Evolutionary conservation across 2,888 invertebrate species (phyloP), one percentile per base, ranked within the genome.

Genomic region (Mesorhabditis belari): DNA sequence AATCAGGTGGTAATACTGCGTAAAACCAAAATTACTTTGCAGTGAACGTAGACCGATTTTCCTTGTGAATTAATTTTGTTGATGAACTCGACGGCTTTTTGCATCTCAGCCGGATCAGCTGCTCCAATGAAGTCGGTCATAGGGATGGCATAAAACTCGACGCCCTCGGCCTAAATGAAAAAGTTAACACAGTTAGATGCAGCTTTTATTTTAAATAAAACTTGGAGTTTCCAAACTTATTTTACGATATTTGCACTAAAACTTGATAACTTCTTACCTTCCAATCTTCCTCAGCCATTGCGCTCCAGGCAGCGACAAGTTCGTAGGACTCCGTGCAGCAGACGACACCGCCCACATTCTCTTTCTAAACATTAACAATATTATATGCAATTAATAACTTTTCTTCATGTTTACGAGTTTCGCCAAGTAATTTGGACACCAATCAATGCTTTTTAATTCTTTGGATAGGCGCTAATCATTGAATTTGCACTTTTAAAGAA

Each of bases 241-340:
- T n/a, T n/a, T n/a, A n/a, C n/a, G n/a, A n/a, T n/a, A n/a, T n/a
- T n/a, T n/a, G n/a, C n/a, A n/a, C n/a, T n/a, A n/a, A n/a, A n/a
- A n/a, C n/a, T n/a, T n/a, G n/a, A n/a, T n/a, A n/a, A n/a, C n/a
- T n/a, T n/a, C n/a, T n/a, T n/a, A n/a, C n/a, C n/a, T n/a, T n/a
- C n/a, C n/a, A n/a, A n/a, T n/a, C n/a, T n/a, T n/a, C 91, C 62
- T 86, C 85, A 79, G 89, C 87, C 76, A 77, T 75, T 26, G 68
- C 61, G 9, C 66, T 63, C 55, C 71, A 70, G 64, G 88, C 83
- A 2, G 77, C 76, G 79, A 87, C 87, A 50, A 94, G 83, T 82
- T 98, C 98, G 81, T 92, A 95, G 77, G 91, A 89, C 84, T 98
- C 95, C 82, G 95, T 96, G 90, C 98, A 91, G 2, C 96, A 94